Conservation (phyloP, 2,888 invertebrate species). For the Monopis laevigella region DNA sequence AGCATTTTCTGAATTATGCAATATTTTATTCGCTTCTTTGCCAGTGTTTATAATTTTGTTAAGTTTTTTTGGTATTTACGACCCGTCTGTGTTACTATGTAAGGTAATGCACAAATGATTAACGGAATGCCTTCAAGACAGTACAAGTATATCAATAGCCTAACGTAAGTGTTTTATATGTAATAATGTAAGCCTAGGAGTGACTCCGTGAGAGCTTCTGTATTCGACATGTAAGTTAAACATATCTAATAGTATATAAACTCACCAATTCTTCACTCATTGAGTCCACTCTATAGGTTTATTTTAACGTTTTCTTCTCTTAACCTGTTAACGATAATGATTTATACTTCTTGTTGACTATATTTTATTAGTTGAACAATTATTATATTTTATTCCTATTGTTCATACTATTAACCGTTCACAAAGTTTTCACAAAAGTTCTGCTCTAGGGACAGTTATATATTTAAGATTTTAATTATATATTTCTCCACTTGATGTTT, state of each 20-base stretch:
- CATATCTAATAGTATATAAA: conserved; percentile 8
- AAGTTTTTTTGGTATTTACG: conserved; percentile 34
- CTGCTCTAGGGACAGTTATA: not conserved
- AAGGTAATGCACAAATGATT: conserved; percentile 52
- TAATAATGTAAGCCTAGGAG: not conserved
- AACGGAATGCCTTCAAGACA: conserved; percentile 66
- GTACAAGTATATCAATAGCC: conserved; percentile 65
- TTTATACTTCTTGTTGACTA: no score
- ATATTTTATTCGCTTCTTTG: conserved; percentile 42
- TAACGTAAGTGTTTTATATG: conserved; percentile 36
- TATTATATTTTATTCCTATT: not conserved
- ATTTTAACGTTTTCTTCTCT: no score
- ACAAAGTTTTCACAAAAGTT: not conserved
- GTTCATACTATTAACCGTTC: not conserved
- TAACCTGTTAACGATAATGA: no score
- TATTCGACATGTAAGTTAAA: no score
- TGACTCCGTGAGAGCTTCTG: not conserved
- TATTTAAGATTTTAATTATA: not conserved
- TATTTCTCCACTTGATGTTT: not conserved
- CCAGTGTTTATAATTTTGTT: conserved; percentile 35
- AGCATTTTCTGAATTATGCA: conserved; percentile 26
- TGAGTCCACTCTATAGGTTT: no score
- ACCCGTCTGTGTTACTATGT: conserved; percentile 57
- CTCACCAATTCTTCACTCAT: no score
- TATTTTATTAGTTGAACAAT: no score